Evolutionary conservation across 2,113 vertebrate genomes (phyloP).

Genomic region (Halcyon malimbica): DNA sequence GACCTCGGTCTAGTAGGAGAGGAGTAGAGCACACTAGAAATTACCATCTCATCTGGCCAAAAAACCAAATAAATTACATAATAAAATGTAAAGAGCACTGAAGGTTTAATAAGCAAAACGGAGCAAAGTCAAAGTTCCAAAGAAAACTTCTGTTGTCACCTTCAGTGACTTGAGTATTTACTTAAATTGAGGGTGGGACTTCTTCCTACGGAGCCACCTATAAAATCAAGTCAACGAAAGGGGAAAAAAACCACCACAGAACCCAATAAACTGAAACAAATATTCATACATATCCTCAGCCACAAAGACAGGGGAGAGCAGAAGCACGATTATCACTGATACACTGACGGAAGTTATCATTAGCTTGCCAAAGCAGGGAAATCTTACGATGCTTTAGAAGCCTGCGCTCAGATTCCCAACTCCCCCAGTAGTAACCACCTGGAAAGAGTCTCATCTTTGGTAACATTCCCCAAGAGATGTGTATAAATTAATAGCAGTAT

Average conservation of each 20-base stretch:
- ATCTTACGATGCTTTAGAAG: background rate
- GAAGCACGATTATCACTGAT: background rate
- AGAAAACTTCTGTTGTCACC: background rate
- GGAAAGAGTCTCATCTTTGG: background rate
- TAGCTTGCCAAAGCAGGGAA: background rate
- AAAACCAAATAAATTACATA: background rate
- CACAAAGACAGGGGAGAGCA: background rate
- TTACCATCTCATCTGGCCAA: background rate
- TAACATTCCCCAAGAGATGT: background rate
- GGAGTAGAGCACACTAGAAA: background rate
- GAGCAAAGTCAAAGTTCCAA: background rate
- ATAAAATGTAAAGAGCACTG: background rate
- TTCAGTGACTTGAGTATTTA: background rate
- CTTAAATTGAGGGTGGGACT: background rate
- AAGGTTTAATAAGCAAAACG: background rate
- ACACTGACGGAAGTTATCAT: background rate
- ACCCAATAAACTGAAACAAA: background rate
- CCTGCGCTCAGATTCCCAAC: background rate
- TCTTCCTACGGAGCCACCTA: background rate
- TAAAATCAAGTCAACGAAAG: background rate
- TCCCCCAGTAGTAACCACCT: background rate
- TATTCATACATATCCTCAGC: background rate
- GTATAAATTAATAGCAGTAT: background rate
- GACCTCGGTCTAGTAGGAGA: background rate
- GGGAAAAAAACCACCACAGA: background rate